Evolutionary conservation across 2,888 invertebrate species (phyloP), one percentile per base, ranked within the genome.

Genomic region (Tetrapedia diversipes): DNA sequence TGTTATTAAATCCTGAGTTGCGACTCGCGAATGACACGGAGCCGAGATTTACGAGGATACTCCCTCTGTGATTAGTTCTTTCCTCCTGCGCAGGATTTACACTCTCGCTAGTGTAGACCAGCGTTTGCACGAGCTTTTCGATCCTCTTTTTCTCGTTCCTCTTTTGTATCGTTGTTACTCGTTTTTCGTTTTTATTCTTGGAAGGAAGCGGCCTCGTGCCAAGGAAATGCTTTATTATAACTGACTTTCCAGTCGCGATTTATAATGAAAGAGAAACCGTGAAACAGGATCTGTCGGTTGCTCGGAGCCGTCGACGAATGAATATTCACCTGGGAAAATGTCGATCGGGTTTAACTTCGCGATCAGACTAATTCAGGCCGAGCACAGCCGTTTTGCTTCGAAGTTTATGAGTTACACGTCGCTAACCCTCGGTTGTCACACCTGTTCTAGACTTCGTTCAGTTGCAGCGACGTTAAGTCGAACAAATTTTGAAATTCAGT

Each of bases 1-100:
- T 91, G 86, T 91, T 90, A 91, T 91, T 91, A 91, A 87, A 88
- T 86, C 77, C 82, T 89, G 90, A 90, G 87, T 90, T 89, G 91
- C 81, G 87, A 88, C 86, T 89, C 85, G 79, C 87, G 87, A 91
- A 90, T 90, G 91, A 90, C 91, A 90, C 87, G 81, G 76, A 71
- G 49, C 22, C 53, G 73, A 88, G 90, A 91, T 91, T 91, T 91
- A 91, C 88, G 85, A 80, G 78, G 68, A 53, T 80, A 75, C 84
- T 81, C 80, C 87, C 89, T 89, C 89, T 90, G 88, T 91, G 90
- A 90, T 91, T 91, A 90, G 89, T 83, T 87, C 84, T 84, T 86
- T 83, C 87, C 85, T 88, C 86, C 84, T 86, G 60, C 69, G 70
- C 49, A 70, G 75, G 73, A 82, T 82, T 82, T 75, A 82, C 71